Base-by-base conservation (phyloP, 2,113 vertebrate genomes). In the Trogon surrucura region DNA sequence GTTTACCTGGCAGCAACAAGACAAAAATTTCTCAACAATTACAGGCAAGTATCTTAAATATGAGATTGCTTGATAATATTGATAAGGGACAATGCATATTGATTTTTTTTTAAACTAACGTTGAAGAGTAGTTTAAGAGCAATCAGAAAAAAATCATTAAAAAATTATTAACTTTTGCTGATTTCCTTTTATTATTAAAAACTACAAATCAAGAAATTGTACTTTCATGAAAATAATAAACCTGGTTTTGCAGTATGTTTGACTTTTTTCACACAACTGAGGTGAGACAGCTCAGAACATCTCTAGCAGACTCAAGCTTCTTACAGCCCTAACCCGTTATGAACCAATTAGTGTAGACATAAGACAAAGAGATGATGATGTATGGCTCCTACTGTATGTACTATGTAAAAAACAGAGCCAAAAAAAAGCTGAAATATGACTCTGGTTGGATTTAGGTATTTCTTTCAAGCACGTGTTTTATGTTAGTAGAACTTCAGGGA, bases 361-460 rank as follows among this genome's bases (percentile, higher is more conserved):
- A 80, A 89, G 58, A 82, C 73, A 80, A 91, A 95, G 69, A 58
- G 53, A 86, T 92, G 51, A 51, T 27, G 8, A 58, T 10, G 14
- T 67, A 88, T 54, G 57, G 89, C 58, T 88, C 66, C 54, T 53
- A 45, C 38, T 80, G 13, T 23, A 77, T 57, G 89, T 87, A 94
- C 84, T 88, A 94, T 60, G 84, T 95, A 70, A 91, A 91, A 88
- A 80, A 10, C 51, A 66, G 74, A 53, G 75, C n/a, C 64, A 80
- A 75, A 79, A 58, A 58, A 78, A 69, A 53, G 21, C 51, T 79
- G 86, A 88, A 93, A 69, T 18, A 38, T 0, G 4, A 71, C 13
- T 70, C 48, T 47, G 20, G 20, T 26, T 88, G 77, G 38, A 71
- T 41, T 44, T 26, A 67, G 45, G 11, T 38, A 45, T 36, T 67